phyloP scores from a whole-genome alignment of 2,888 invertebrate species.

The Penaeus monodon region DNA sequence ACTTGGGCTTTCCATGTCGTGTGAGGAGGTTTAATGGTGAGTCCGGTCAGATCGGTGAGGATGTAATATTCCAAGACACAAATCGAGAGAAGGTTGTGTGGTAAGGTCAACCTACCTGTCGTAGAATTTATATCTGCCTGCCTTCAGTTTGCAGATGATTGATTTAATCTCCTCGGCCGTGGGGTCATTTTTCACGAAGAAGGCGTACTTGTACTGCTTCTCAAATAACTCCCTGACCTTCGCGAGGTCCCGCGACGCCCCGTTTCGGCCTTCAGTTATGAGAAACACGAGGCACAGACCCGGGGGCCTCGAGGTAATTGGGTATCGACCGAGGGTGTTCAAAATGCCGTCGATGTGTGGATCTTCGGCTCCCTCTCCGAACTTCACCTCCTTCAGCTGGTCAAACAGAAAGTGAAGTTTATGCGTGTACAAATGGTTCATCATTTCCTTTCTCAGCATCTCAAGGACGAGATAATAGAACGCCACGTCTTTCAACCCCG shows the following conservation, averaged over 20 bases:
- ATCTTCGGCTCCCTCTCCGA: neutral
- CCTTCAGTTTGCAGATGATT: conserved; percentile 51
- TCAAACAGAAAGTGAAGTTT: conserved; percentile 28
- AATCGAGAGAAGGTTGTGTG: too few relatives aligned
- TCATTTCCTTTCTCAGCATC: conserved; percentile 43
- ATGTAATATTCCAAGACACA: too few relatives aligned
- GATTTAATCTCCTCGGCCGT: conserved; percentile 47
- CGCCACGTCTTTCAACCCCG: conserved; percentile 59
- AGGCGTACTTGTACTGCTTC: conserved; percentile 51
- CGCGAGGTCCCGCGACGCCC: conserved; percentile 44
- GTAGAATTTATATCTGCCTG: conserved; percentile 61
- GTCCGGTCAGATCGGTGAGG: too few relatives aligned
- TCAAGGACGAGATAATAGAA: conserved; percentile 55
- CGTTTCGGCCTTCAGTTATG: conserved; percentile 38
- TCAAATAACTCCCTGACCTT: conserved; percentile 57
- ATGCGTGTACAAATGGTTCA: conserved; percentile 61
- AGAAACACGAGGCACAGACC: conserved; percentile 62
- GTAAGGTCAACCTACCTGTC: conserved; percentile 49
- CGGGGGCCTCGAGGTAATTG: conserved; percentile 51
- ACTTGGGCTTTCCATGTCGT: neutral
- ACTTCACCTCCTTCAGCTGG: conserved; percentile 27
- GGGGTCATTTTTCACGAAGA: conserved; percentile 55
- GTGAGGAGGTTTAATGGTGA: neutral
- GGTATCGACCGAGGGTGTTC: conserved; percentile 31
- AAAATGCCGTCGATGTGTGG: conserved; percentile 16